Percentiles rank a stretch among this genome's conserved stretches.
Conservation (phyloP, 2,113 vertebrate genomes). For the Nesoenas mayeri region DNA sequence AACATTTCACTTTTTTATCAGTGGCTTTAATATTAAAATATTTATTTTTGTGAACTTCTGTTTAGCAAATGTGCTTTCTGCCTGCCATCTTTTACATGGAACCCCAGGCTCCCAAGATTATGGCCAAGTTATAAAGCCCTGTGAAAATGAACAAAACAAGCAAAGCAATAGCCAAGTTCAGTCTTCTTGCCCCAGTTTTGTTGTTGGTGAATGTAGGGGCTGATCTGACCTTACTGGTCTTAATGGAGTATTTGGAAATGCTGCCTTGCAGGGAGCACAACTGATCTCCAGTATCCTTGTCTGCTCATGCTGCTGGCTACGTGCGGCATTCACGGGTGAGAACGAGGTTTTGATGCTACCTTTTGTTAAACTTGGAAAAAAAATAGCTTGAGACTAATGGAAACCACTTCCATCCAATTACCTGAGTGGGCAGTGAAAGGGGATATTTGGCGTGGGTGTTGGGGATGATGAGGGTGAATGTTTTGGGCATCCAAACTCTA, state of each 20-base stretch:
- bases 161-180: not conserved
- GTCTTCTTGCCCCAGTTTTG: not conserved
- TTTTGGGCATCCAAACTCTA: not conserved
- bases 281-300: not conserved
- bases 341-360: not conserved
- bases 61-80: slow-evolving; percentile 34
- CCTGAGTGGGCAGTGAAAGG: not conserved
- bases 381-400: not conserved
- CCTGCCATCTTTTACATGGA: not conserved
- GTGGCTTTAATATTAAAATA: slow-evolving; percentile 34
- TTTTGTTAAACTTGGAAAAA: not conserved
- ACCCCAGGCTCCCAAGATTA: not conserved
- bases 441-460: not conserved
- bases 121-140: not conserved
- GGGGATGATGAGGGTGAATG: not conserved
- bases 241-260: not conserved
- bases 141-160: not conserved
- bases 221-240: not conserved
- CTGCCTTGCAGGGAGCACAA: not conserved
- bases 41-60: not conserved
- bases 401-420: not conserved
- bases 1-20: not conserved
- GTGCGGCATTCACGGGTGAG: not conserved
- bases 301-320: not conserved
- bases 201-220: not conserved